Evolutionary conservation across 2,888 invertebrate genomes (phyloP), one percentile per base, ranked within the genome.

Genomic region (Slavum lentiscoides): DNA sequence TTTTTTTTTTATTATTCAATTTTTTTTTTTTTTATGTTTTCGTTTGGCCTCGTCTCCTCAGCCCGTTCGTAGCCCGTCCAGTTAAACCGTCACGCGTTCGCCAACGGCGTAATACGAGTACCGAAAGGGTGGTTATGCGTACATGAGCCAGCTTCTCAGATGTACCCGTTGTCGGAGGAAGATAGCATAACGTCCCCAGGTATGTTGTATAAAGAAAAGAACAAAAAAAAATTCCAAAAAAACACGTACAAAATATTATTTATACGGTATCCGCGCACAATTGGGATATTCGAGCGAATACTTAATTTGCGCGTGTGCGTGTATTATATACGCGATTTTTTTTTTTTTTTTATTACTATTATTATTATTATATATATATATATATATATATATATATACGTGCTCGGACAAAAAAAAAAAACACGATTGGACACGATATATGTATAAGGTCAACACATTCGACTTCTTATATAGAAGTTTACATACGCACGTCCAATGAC

Each of bases 111-210:
- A 66, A 59, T 80, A 80, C 72, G 72, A 80, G 64, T 72, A 70
- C 80, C 55, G 19, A 80, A 80, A 80, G 80, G 64, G 70, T 72
- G 72, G 70, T 72, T 80, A 72, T 80, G 72, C 64, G 80, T 80
- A 39, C 80, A 80, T 80, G 80, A 80, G 70, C 80, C 80, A 72
- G 72, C 80, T 66, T 80, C 72, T 80, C 80, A 80, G 80, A 80
- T 80, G 80, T 80, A 80, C 80, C 80, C 80, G 72, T 80, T 80
- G 80, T 80, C 80, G 58, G 80, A 80, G 66, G 80, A 80, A 72
- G 80, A 80, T 80, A 80, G 80, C 80, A 80, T 80, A 72, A 80
- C 80, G 53, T 80, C 80, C 80, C 80, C 80, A 80, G 80, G 80
- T 80, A 80, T 64, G 80, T 76, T 80, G n/a, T 39, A n/a, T n/a